Percentiles rank a stretch among this genome's conserved stretches.
These are phyloP conservation scores for Oncorhynchus masou DNA, from an alignment of 2,113 vertebrate species.

Conservation along the genomic window DNA sequence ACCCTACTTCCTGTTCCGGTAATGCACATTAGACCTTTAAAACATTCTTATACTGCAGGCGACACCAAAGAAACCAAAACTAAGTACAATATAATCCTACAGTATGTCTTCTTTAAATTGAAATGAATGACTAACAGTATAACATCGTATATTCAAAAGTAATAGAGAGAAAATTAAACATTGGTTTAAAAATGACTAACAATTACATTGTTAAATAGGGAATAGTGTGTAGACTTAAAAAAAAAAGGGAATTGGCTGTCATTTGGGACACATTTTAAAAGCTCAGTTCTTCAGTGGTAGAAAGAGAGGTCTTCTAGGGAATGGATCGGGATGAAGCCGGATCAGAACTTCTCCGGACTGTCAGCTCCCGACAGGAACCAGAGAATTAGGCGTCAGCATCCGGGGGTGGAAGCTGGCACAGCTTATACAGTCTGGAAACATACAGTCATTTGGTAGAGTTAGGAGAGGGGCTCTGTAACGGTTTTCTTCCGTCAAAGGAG, in stretches of 20 bases:
- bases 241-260: too few relatives aligned
- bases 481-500: too few relatives aligned
- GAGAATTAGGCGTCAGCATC: constrained; percentile 80
- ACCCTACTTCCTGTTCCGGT: too few relatives aligned
- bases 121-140: constrained; percentile 40
- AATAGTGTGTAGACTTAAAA: too few relatives aligned
- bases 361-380: constrained; percentile 10
- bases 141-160: constrained; percentile 24
- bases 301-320: constrained; percentile 7
- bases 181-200: constrained; percentile 21
- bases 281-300: constrained; percentile 32
- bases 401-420: constrained; percentile 92
- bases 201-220: neutral
- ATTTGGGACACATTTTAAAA: neutral
- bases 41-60: too few relatives aligned
- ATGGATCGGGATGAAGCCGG: neutral
- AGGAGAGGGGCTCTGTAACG: neutral
- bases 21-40: too few relatives aligned
- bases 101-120: constrained; percentile 20
- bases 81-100: too few relatives aligned
- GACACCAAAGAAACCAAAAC: too few relatives aligned
- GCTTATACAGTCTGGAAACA: constrained; percentile 87
- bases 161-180: neutral
- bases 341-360: neutral
- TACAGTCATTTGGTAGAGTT: neutral